Conservation (phyloP, 2,888 invertebrate species). For the Macaria notata region DNA sequence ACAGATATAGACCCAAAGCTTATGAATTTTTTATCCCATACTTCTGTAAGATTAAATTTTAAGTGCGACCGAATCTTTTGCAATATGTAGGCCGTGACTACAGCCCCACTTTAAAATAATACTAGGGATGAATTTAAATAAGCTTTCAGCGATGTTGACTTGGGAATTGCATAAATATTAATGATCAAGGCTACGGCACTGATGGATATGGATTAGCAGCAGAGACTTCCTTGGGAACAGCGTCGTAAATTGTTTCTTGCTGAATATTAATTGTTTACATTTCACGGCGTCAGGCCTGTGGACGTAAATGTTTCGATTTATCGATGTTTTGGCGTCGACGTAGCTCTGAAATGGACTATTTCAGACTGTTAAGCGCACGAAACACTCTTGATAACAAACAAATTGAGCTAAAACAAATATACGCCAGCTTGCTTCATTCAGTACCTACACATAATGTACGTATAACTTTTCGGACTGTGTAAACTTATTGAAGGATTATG, state of each 20-base stretch:
- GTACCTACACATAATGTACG: no score
- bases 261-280: slow-evolving; percentile 32
- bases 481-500: no score
- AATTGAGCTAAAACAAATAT: no score
- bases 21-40: no score
- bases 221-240: slow-evolving; percentile 24
- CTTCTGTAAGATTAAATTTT: slow-evolving; percentile 50
- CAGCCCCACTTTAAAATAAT: slow-evolving; percentile 59
- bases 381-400: no score
- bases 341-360: no score
- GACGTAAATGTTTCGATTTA: slow-evolving; percentile 45
- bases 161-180: slow-evolving; percentile 74
- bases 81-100: slow-evolving; percentile 61
- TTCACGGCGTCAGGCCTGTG: neutral
- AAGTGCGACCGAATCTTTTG: slow-evolving; percentile 49
- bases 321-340: slow-evolving; percentile 40
- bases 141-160: slow-evolving; percentile 69
- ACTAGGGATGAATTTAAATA: slow-evolving; percentile 75
- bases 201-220: slow-evolving; percentile 63
- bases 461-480: no score
- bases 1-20: no score
- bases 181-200: slow-evolving; percentile 62
- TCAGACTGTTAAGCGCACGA: no score
- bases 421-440: no score
- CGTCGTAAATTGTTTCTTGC: slow-evolving; percentile 27